A percentile compares a stretch with the other conserved stretches of the same genome.
Conservation (phyloP, 2,888 invertebrate genomes). For the Doris montereyensis region DNA sequence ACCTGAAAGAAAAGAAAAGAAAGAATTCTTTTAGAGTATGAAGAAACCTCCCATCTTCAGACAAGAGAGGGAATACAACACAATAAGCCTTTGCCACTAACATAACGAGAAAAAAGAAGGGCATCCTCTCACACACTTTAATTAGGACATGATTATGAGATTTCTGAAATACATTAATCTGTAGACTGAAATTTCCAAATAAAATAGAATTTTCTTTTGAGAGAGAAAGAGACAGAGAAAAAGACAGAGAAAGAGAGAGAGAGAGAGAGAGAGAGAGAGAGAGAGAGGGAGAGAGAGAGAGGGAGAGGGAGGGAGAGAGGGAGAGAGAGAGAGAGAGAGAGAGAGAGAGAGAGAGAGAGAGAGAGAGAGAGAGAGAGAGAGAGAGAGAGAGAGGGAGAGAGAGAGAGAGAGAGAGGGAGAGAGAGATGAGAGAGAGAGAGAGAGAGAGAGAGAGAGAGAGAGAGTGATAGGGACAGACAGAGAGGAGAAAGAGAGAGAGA, state of each 20-base stretch:
- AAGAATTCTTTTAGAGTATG: too few relatives aligned
- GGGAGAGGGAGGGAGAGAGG: slow-evolving; percentile 10
- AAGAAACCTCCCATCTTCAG: too few relatives aligned
- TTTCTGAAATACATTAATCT: too few relatives aligned
- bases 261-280: neutral
- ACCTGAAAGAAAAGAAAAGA: too few relatives aligned
- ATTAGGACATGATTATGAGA: too few relatives aligned
- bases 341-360: slow-evolving; percentile 33
- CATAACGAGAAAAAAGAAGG: too few relatives aligned
- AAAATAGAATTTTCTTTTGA: neutral
- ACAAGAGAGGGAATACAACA: too few relatives aligned
- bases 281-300: neutral
- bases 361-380: slow-evolving; percentile 26
- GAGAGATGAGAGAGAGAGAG: too few relatives aligned
- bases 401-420: neutral
- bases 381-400: slow-evolving; percentile 6
- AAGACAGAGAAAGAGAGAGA: neutral
- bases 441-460: slow-evolving; percentile 8
- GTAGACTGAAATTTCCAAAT: neutral
- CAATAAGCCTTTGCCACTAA: too few relatives aligned
- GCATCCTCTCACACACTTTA: too few relatives aligned
- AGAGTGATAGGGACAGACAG: too few relatives aligned
- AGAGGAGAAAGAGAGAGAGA: too few relatives aligned
- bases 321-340: slow-evolving; percentile 24
- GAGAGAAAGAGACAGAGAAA: neutral